Evolutionary conservation across 2,888 invertebrate genomes (phyloP).

Genomic region (Chaitophorus viminalis): DNA sequence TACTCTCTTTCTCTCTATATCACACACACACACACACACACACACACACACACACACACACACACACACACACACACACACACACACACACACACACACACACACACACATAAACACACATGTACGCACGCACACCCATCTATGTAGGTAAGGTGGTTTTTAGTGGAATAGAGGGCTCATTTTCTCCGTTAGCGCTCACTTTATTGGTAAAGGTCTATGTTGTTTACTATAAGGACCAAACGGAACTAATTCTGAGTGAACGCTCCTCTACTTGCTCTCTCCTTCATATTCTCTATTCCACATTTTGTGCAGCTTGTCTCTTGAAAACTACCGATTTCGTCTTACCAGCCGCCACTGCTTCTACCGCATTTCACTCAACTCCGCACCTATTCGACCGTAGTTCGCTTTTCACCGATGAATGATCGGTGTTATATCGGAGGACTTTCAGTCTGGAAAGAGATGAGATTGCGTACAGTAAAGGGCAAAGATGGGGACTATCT

Average conservation of each 20-base stretch:
- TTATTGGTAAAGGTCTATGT: slow-evolving; percentile 54
- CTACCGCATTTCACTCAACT: background rate
- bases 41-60: no score
- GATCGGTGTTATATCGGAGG: background rate
- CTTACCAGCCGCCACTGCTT: background rate
- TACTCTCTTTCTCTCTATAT: no score
- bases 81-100: no score
- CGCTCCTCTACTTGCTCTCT: background rate
- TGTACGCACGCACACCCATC: no score
- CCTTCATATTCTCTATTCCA: background rate
- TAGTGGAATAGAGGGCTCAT: slow-evolving; percentile 36
- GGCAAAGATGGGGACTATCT: background rate
- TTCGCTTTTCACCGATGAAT: slow-evolving; percentile 34
- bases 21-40: no score
- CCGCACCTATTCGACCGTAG: background rate
- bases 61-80: no score
- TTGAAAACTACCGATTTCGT: slow-evolving; percentile 30
- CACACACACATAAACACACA: no score
- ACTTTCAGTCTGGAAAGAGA: background rate
- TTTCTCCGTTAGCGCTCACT: slow-evolving; percentile 56
- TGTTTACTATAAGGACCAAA: slow-evolving; percentile 55
- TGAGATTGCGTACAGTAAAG: background rate
- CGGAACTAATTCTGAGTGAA: slow-evolving; percentile 56
- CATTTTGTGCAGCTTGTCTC: slow-evolving; percentile 19
- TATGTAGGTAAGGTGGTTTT: slow-evolving; percentile 5